Evolutionary conservation across 2,888 invertebrate species (phyloP), one percentile per base, ranked within the genome.

Genomic region (Nomada flava): DNA sequence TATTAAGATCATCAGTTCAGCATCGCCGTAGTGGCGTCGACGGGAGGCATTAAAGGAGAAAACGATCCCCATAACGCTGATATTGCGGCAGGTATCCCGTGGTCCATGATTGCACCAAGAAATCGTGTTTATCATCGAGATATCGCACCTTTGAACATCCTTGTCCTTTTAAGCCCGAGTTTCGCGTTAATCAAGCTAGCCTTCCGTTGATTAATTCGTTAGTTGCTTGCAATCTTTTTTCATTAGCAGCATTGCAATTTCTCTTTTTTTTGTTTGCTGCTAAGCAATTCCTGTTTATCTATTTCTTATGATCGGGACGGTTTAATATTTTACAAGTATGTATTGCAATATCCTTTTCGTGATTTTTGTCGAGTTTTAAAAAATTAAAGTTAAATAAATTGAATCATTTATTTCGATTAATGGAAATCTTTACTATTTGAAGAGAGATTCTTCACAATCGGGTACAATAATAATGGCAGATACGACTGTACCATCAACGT

Each of bases 21-120:
- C 69, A 74, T 67, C 74, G 70, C 50, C 67, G 20, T 62, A 36
- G 36, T 53, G 76, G 71, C 82, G 79, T 76, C 72, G 60, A 23
- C 63, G 70, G 62, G 52, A 42, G 52, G 69, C 84, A 52, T 83
- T 85, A 82, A 84, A 79, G 71, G 74, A 59, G 84, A 74, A 82
- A 84, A 84, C 82, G 84, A 82, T 79, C 71, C 76, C 79, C 85
- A 60, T 85, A 84, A 85, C 84, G 76, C 50, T 53, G 79, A 85
- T 84, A 85, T 85, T 85, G 75, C 84, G 71, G 36, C 73, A 59
- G 70, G 71, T 55, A 59, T 69, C 63, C 44, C 52, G 47, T 10
- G 70, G 50, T 57, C 62, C 74, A 23, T 63, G 60, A 77, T 83
- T 74, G 64, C 70, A 63, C 64, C 70, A 29, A 70, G 71, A 44